Conservation (phyloP, 1,140 invertebrate genomes). For the Drosophila ohnishii region DNA sequence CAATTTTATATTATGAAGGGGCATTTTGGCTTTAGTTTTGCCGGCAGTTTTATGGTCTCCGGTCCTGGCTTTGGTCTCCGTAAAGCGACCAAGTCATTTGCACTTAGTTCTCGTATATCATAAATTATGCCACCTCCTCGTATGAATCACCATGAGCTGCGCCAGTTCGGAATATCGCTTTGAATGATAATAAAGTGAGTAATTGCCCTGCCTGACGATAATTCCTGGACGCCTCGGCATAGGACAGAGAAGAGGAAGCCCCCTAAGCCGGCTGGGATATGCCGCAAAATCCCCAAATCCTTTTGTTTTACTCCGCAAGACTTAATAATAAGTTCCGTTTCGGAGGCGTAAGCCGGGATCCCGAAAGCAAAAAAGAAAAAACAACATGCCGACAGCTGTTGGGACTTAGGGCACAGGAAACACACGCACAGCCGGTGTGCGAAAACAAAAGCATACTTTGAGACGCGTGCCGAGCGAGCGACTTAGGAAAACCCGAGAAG, state of each 20-base stretch:
- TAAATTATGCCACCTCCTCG: conserved; percentile 70
- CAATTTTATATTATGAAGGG: conserved; percentile 73
- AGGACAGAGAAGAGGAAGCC: neutral
- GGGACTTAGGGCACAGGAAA: conserved; percentile 49
- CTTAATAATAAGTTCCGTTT: conserved; percentile 70
- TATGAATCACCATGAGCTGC: conserved; percentile 44
- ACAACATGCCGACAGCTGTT: conserved; percentile 73
- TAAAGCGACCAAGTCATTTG: conserved; percentile 67
- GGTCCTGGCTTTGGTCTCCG: conserved; percentile 34
- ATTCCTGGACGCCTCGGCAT: conserved; percentile 6
- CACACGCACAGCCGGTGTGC: conserved; percentile 36
- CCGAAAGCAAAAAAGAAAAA: conserved; percentile 3
- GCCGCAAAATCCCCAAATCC: conserved; percentile 56
- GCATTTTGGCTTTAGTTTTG: conserved; percentile 63
- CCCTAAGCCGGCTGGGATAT: conserved; percentile 47
- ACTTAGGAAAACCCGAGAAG: conserved; percentile 25
- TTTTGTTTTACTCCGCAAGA: conserved; percentile 60
- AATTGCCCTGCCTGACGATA: conserved; percentile 30
- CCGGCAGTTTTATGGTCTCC: conserved; percentile 62
- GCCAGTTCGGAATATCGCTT: conserved; percentile 33
- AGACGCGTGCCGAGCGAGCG: conserved; percentile 50
- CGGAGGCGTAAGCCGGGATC: conserved; percentile 40
- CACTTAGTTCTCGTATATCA: conserved; percentile 62
- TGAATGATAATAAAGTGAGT: conserved; percentile 48
- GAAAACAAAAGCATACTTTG: conserved; percentile 62